Base-by-base conservation (phyloP, 2,113 vertebrate species). In the Pogonocichla stellata region DNA sequence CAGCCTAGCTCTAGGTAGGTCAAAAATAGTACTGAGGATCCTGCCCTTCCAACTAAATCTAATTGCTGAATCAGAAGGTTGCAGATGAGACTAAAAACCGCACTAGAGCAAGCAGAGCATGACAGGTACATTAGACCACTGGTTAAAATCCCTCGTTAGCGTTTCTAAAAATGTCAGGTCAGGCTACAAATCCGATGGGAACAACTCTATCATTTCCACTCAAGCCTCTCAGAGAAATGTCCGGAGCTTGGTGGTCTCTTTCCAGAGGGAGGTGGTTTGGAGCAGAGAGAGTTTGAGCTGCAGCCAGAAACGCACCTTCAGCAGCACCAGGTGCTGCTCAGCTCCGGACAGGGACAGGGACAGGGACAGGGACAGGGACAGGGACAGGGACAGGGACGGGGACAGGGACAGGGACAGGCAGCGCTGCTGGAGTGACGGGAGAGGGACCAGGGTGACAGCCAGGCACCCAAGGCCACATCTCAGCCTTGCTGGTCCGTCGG, bases 401-500 rank as follows among this genome's bases (percentile, higher is more conserved):
- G 47, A 19, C 51, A 14, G 69, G 45, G 33, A 19, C 51, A 14
- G 69, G 45, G 33, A 2, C 15, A 0, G 43, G 2, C 42, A 6
- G 12, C 19, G 1, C 6, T 9, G 34, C 54, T 6, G 88, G 23
- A 25, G 14, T 7, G 3, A 2, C 6, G 6, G 29, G 12, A 8
- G 33, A 9, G 43, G 43, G 15, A 5, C 17, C 60, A 1, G 28
- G 24, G 23, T 6, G 10, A 3, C 45, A 34, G n/a, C 14, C 29
- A 2, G 15, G 2, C 6, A 0, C 7, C 3, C 0, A 13, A 24
- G 38, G 31, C 48, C 45, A 0, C n/a, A 1, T 5, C 40, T 5
- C 62, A 0, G 24, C 7, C 69, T 67, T 89, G 53, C 57, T 7
- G 40, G 6, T 64, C 22, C 0, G 89, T 43, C 80, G 80, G 89